Conservation (phyloP, 2,888 invertebrate genomes). For the Conchocele bisecta region DNA sequence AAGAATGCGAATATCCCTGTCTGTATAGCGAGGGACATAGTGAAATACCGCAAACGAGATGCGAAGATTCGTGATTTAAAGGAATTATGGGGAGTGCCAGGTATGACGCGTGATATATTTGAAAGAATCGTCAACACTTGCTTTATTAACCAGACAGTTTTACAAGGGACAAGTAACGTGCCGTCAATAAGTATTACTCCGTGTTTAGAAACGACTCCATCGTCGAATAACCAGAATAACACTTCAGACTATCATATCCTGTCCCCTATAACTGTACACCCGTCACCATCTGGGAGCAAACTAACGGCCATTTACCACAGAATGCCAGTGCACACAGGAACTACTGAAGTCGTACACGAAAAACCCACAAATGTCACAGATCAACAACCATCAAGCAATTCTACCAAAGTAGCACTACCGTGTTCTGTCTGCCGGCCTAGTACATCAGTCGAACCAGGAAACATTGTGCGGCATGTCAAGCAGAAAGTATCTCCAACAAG, state of each 20-base stretch:
- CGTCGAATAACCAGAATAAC: too few species aligned
- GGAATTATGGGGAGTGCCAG: constrained; percentile 24
- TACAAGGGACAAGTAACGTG: too few species aligned
- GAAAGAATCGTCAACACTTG: not conserved
- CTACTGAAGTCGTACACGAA: not conserved
- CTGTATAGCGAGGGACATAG: constrained; percentile 20
- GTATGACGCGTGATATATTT: constrained; percentile 5
- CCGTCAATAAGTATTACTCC: too few species aligned
- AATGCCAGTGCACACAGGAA: not conserved
- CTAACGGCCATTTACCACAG: constrained; percentile 21
- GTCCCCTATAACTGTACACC: constrained; percentile 4
- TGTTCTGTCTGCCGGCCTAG: too few species aligned
- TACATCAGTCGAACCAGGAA: too few species aligned
- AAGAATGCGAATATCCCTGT: constrained; percentile 19
- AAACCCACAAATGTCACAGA: not conserved
- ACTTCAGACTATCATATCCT: too few species aligned
- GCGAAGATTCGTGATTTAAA: constrained; percentile 15
- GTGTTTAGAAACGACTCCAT: too few species aligned
- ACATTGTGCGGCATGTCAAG: too few species aligned
- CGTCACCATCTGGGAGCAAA: constrained; percentile 20
- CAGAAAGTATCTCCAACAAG: too few species aligned
- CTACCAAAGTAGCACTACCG: too few species aligned
- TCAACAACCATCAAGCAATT: not conserved
- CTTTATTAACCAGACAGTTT: too few species aligned
- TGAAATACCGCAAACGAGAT: constrained; percentile 21